Conservation (phyloP, 64 coral and sea anemone species). For the Exaiptasia diaphana region DNA sequence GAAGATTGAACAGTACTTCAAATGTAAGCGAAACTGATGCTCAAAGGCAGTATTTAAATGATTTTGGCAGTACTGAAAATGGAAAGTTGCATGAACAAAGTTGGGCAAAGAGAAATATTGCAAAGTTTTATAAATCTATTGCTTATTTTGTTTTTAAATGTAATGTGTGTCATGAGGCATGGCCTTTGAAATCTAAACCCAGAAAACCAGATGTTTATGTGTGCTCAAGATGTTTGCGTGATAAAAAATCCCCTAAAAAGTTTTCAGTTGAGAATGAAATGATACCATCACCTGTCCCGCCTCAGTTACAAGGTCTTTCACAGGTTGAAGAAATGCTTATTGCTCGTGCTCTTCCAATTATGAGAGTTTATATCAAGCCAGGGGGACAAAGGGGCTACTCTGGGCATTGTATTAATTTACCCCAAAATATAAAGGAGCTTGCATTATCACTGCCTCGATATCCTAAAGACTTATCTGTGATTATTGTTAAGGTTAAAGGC, state of each 20-base stretch:
- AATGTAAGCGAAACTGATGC: background rate
- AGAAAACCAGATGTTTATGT: conserved; percentile 15
- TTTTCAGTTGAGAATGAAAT: conserved; percentile 28
- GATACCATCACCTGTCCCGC: conserved; percentile 18
- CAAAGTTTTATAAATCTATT: conserved; percentile 21
- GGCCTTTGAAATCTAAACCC: conserved; percentile 9
- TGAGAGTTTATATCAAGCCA: conserved; percentile 12
- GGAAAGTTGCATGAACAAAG: conserved; percentile 14
- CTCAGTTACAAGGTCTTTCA: conserved; percentile 3
- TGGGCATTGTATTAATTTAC: conserved; percentile 20
- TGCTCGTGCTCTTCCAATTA: conserved; percentile 22
- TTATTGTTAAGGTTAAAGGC: conserved; percentile 36
- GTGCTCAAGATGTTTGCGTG: conserved; percentile 13
- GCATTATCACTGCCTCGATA: conserved; percentile 18
- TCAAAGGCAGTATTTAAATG: conserved; percentile 25
- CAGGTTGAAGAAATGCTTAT: conserved; percentile 32
- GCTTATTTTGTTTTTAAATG: conserved; percentile 18
- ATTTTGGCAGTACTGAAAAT: conserved; percentile 13
- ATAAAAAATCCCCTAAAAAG: conserved; percentile 27
- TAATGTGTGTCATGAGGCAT: conserved; percentile 41
- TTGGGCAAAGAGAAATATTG: conserved; percentile 22
- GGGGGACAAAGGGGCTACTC: conserved; percentile 25
- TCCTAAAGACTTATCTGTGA: conserved; percentile 32
- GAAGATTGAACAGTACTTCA: background rate
- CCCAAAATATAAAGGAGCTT: conserved; percentile 24